Evolutionary conservation across 1,140 invertebrate genomes (phyloP), one percentile per base, ranked within the genome.

Genomic region (Conus ventricosus): DNA sequence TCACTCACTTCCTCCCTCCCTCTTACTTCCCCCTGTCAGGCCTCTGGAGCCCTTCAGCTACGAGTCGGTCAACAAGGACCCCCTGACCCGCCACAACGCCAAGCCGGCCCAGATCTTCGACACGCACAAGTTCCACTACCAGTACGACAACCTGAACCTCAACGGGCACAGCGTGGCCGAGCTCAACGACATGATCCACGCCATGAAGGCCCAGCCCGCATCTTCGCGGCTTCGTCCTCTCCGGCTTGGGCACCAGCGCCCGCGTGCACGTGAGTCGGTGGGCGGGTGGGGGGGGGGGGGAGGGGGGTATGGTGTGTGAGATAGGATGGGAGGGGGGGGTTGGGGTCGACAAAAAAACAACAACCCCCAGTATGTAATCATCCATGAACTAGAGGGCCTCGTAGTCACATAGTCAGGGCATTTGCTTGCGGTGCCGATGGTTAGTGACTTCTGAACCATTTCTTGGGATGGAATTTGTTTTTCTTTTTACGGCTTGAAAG

Each of bases 31-130:
- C 20, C 23, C 4, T 13, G 60, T 23, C 67, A 55, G 27, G 15
- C 85, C 85, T 11, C 20, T 90, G 80, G 82, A 90, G 67, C 90
- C 90, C 8, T 90, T 90, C 83, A 53, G 54, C 82, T 90, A 89
- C 88, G 85, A 81, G 27, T 57, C 53, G 27, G 53, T 63, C 23
- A 90, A 90, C 85, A 11, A 5, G n/a, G 85, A 90, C 51, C 84
- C 87, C 20, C 20, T 87, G 53, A 85, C 88, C 1, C 67, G 81
- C n/a, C 20, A 11, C 27, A 60, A 82, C 75, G 53, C 80, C 25
- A 51, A n/a, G 8, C 75, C 84, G 23, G 53, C 71, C 20, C 27
- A 67, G 17, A 27, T 87, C 17, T 89, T 89, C 78, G 88, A 89
- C 80, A 51, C 80, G 17, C 67, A 57, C 55, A 67, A 80, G 27